A percentile compares a stretch with the other conserved stretches of the same genome.
These are phyloP conservation scores for Masnerella sp. DNA, from an alignment of 2,888 invertebrate genomes.

Conservation along the genomic window DNA sequence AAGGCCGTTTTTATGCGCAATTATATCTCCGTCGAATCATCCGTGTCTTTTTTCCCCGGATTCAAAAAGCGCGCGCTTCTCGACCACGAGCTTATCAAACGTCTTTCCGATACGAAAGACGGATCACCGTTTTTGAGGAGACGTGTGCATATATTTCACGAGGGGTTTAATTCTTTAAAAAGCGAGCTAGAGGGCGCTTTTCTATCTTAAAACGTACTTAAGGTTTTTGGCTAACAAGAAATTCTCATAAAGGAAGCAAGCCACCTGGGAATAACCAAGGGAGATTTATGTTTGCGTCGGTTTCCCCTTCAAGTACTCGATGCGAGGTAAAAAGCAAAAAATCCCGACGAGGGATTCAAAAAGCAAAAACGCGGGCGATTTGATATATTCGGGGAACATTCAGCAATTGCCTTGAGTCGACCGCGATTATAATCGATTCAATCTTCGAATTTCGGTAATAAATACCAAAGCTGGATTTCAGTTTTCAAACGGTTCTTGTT, in stretches of 20 bases:
- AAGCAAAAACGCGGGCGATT: no score
- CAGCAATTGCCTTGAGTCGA: no score
- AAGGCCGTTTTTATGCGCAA: no score
- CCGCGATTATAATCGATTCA: no score
- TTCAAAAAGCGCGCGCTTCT: no score
- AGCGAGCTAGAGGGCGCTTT: neutral
- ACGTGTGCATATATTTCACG: slow-evolving; percentile 3
- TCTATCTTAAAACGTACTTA: slow-evolving; percentile 35
- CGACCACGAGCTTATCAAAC: no score
- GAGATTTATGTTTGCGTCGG: slow-evolving; percentile 27
- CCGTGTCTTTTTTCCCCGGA: neutral
- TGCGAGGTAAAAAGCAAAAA: slow-evolving; percentile 14
- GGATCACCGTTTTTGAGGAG: neutral
- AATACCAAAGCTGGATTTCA: no score
- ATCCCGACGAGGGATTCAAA: neutral
- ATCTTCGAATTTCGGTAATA: no score
- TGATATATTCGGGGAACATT: no score
- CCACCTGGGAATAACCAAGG: slow-evolving; percentile 31
- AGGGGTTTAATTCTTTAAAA: slow-evolving; percentile 12
- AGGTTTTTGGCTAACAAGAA: slow-evolving; percentile 36
- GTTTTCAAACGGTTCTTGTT: no score
- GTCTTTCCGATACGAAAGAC: neutral
- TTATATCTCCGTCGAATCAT: no score
- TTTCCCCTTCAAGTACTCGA: slow-evolving; percentile 20
- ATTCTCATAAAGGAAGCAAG: slow-evolving; percentile 33